Evolutionary conservation across 2,888 invertebrate genomes (phyloP).

Genomic region (Anoplius nigerrimus): DNA sequence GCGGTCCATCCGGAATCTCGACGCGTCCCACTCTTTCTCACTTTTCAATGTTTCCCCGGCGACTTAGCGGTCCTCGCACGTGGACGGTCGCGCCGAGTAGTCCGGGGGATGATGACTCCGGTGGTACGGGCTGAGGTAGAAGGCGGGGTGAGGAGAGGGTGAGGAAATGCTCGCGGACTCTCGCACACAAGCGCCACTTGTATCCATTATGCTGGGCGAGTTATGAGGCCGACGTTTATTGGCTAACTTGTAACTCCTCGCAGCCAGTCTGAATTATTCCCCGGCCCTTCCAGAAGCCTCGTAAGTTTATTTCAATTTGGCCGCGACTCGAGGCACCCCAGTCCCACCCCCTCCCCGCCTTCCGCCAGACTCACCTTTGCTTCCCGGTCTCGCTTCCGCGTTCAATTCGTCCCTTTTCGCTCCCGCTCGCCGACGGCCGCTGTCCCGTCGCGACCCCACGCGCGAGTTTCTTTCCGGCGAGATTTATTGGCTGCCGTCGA

Average conservation of each 20-base stretch:
- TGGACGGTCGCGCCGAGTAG: neutral
- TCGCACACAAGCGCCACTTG: conserved; percentile 49
- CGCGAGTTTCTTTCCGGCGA: conserved; percentile 21
- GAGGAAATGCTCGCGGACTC: conserved; percentile 12
- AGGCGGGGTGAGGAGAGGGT: conserved; percentile 8
- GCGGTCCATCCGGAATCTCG: neutral
- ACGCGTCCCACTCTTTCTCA: conserved; percentile 10
- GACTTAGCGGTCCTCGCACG: neutral
- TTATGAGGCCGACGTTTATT: conserved; percentile 67
- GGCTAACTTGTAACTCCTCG: conserved; percentile 64
- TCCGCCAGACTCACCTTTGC: too few species aligned
- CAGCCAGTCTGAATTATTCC: conserved; percentile 59
- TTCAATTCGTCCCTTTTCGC: conserved; percentile 19
- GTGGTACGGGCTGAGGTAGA: neutral
- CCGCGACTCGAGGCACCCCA: conserved; percentile 30
- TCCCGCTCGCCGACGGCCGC: conserved; percentile 3
- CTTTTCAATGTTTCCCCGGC: conserved; percentile 15
- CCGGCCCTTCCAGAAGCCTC: conserved; percentile 54
- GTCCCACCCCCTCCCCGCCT: conserved; percentile 15
- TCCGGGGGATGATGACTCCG: conserved; percentile 10
- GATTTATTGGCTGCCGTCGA: conserved; percentile 46
- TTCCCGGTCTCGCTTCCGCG: conserved; percentile 12
- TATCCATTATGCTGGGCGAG: conserved; percentile 60
- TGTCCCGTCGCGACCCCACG: neutral
- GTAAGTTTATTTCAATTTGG: conserved; percentile 66